Base-by-base conservation (phyloP, 2,113 vertebrate genomes). In the Cynocephalus volans region DNA sequence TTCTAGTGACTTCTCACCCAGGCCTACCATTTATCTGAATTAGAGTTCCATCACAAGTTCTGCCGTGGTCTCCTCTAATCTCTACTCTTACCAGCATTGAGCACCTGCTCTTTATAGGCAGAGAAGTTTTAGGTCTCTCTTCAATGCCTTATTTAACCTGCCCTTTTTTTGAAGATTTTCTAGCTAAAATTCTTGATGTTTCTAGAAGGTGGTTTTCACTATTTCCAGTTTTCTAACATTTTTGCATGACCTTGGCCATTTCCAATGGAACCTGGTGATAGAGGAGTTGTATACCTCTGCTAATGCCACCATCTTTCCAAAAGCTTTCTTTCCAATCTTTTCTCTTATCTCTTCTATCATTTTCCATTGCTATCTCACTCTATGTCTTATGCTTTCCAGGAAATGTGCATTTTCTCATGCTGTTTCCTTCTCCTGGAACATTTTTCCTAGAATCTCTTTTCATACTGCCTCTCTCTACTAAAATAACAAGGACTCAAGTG, bases 171-270 rank as follows among this genome's bases (percentile, higher is more conserved):
- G 1, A 58, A 86, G 41, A 41, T 41, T 41, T 5, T 64, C 26
- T 36, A 94, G 33, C 15, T 89, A 12, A 86, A 75, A 64, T 88
- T 90, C 19, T 72, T 83, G 28, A 70, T n/a, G 31, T 81, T 97
- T 95, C 65, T 73, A 72, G 21, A 70, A 95, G 11, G 9, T 52
- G 0, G 21, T 60, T 67, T 9, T 87, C 33, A 90, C 15, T 70
- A 28, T 76, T 70, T 72, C 31, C 76, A n/a, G 11, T 48, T 64
- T 84, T 33, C 24, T 15, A 13, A 54, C 5, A 60, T 48, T 64
- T 88, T 75, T 93, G 48, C n/a, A 60, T 84, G 33, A 85, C 14
- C 13, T 77, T 91, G 9, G 19, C 11, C 85, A 86, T 67, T 45
- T 48, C 54, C 76, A n/a, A 28, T 93, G 54, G 45, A 93, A 92